Evolutionary conservation across 1,140 invertebrate genomes (phyloP).

Genomic region (Chrysomallon squamiferum): DNA sequence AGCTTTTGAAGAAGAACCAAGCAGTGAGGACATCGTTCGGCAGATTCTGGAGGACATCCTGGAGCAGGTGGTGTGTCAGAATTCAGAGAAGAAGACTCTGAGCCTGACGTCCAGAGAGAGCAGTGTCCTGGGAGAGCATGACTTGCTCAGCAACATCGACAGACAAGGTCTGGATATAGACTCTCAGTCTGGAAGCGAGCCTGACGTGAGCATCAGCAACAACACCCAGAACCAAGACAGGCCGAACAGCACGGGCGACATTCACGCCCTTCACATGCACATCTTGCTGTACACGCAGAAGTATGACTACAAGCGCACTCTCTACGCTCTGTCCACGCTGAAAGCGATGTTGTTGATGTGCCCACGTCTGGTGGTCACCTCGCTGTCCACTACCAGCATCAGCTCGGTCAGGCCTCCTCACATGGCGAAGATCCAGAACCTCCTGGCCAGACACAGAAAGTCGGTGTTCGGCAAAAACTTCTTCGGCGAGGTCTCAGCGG

Average conservation of each 20-base stretch:
- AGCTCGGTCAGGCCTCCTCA: conserved; percentile 62
- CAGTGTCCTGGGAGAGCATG: conserved; percentile 36
- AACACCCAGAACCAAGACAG: conserved; percentile 57
- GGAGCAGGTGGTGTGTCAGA: conserved; percentile 57
- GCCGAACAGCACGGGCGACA: conserved; percentile 51
- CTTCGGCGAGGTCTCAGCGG: conserved; percentile 71
- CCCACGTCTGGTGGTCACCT: conserved; percentile 76
- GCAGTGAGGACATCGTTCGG: conserved; percentile 63
- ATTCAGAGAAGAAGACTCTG: neutral
- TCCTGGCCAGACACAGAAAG: conserved; percentile 80
- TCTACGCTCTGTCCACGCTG: conserved; percentile 80
- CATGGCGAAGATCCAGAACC: conserved; percentile 69
- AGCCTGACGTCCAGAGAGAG: conserved; percentile 4
- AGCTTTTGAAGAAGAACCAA: conserved; percentile 14
- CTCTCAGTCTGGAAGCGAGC: conserved; percentile 48
- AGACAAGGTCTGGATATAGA: conserved; percentile 41
- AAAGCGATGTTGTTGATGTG: conserved; percentile 78
- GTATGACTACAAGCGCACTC: conserved; percentile 78
- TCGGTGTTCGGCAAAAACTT: conserved; percentile 83
- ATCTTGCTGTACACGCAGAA: conserved; percentile 82
- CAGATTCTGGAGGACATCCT: conserved; percentile 69
- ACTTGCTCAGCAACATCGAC: conserved; percentile 45
- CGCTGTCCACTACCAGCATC: conserved; percentile 75
- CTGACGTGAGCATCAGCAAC: conserved; percentile 36
- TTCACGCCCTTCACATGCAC: conserved; percentile 83